phyloP scores from a whole-genome alignment of 2,797 vertebrate genomes.

The Myotis vivesi region DNA sequence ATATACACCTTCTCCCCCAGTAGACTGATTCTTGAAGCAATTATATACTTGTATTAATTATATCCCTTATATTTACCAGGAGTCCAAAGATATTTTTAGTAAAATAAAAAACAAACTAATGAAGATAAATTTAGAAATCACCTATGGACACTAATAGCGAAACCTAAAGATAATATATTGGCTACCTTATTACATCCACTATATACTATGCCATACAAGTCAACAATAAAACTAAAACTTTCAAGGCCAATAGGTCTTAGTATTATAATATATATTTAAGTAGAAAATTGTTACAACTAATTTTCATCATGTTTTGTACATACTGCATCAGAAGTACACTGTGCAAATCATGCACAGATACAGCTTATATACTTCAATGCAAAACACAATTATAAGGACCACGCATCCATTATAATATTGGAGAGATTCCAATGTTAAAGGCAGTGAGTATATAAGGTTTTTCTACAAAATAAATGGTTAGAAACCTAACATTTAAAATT shows the following conservation, averaged over 20 bases:
- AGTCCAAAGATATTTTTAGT: background rate
- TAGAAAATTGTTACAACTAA: background rate
- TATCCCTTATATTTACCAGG: background rate
- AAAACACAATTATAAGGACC: background rate
- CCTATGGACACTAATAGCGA: background rate
- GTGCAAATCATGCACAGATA: background rate
- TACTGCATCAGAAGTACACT: background rate
- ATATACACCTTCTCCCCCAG: background rate
- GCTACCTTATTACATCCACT: background rate
- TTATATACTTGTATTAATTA: constrained; percentile 1
- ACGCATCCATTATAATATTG: background rate
- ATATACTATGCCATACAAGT: background rate
- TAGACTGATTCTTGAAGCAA: background rate
- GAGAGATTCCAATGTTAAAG: background rate
- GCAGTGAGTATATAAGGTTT: background rate
- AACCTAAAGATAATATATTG: background rate
- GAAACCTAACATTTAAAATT: constrained; percentile 26
- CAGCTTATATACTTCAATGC: background rate
- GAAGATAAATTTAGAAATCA: background rate
- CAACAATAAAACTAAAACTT: constrained; percentile 26
- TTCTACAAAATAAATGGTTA: background rate
- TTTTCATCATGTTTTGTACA: background rate
- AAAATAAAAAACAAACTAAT: background rate
- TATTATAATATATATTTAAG: background rate
- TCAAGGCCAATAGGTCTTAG: background rate